Percentiles rank a stretch among this genome's conserved stretches.
These are phyloP conservation scores for Tethya wilhelma DNA, from an alignment of 37 sponge, comb jelly and placozoan genomes.

Conservation along the genomic window DNA sequence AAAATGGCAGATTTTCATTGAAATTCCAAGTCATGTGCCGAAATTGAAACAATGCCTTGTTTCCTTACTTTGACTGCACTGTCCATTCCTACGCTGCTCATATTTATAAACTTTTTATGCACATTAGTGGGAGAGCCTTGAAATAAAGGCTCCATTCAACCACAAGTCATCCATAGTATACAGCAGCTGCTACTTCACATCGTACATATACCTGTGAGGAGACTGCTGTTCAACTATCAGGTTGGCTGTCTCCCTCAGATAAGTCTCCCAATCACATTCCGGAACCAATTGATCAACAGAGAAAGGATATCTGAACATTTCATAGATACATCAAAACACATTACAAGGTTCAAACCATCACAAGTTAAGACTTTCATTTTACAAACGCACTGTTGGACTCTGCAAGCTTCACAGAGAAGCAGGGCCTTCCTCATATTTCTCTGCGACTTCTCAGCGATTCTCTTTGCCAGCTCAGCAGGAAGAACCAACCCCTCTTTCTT, in stretches of 20 bases:
- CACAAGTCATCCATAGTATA: not conserved
- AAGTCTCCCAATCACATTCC: constrained; percentile 95
- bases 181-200: not conserved
- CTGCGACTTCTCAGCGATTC: constrained; percentile 83
- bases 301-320: constrained; percentile 81
- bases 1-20: no score
- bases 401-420: constrained; percentile 93
- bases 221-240: constrained; percentile 95
- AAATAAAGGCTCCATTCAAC: not conserved
- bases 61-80: no score
- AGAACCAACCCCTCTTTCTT: constrained; percentile 85
- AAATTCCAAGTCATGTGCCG: no score
- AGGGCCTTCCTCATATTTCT: constrained; percentile 93
- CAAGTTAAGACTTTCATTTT: not conserved
- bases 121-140: no score
- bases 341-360: not conserved
- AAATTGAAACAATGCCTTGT: no score
- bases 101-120: no score
- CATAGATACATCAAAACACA: not conserved
- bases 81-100: no score
- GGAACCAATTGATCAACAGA: constrained; percentile 85
- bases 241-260: constrained; percentile 87
- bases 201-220: constrained; percentile 78
- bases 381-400: constrained; percentile 89
- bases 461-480: constrained; percentile 87